Evolutionary conservation across 2,797 vertebrate species (phyloP), one percentile per base, ranked within the genome.

Genomic region (Ispidina lecontei): DNA sequence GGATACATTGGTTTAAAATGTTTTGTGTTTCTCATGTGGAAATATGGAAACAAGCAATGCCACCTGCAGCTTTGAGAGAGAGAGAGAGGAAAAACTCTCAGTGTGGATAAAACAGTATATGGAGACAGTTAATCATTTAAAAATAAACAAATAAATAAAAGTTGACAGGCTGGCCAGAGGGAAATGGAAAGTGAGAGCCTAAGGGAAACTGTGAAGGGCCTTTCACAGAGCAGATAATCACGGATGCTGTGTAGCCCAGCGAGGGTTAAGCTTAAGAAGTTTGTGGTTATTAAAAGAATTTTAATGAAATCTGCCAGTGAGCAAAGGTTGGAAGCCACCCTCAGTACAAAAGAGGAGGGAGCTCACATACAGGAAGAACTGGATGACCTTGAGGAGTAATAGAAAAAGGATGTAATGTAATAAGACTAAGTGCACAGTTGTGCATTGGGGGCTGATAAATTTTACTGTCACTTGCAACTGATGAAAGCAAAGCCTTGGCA

Each of bases 321-420:
- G 65, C 60, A 87, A 79, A 83, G 56, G 52, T 82, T 95, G 71
- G n/a, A 82, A 91, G 49, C 73, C 74, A 91, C 68, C 52, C 41
- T 91, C 44, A 26, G 21, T 68, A 82, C 43, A 54, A 63, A 79
- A 80, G 64, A 90, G 71, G 20, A 59, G 64, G 56, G 63, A 90
- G 44, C 54, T 93, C 41, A 58, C 6, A 10, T 78, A 54, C 64
- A 84, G 86, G 78, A 93, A 79, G 81, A 90, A 60, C 74, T 87
- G 77, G 58, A 49, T 94, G 95, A 94, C 94, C 95, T 95, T 95
- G 91, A 91, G 83, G 46, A 85, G 54, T 67, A 87, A 87, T 64
- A 91, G 84, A 93, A 95, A 94, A 84, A 54, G 89, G 90, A 68
- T 86, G 71, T 89, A 90, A 93, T 93, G 86, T 94, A 94, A 95